Percentiles rank a stretch among this genome's conserved stretches.
Conservation (phyloP, 2,113 vertebrate species). For the Chamaea fasciata region DNA sequence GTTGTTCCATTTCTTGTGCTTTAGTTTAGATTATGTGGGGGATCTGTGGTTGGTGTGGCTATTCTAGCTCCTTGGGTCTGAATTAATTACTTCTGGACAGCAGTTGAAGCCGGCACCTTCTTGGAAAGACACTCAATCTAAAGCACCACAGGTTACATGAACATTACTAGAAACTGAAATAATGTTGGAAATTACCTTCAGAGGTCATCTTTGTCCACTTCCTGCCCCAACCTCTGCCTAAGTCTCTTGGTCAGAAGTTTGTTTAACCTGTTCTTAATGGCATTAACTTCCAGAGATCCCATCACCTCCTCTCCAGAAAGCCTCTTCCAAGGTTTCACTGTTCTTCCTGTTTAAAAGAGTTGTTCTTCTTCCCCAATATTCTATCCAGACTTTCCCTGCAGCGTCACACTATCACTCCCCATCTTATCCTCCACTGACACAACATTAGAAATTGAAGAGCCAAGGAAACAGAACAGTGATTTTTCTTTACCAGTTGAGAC, state of each 20-base stretch:
- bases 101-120: background rate
- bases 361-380: background rate
- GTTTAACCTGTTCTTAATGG: background rate
- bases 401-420: background rate
- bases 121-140: background rate
- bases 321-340: background rate
- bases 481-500: background rate
- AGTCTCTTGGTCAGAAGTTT: background rate
- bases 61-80: background rate
- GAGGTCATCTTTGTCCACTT: background rate
- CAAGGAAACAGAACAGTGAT: background rate
- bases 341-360: background rate
- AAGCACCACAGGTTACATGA: background rate
- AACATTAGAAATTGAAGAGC: background rate
- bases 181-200: background rate
- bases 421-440: background rate
- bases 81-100: background rate
- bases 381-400: background rate
- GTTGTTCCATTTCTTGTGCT: background rate
- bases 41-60: background rate
- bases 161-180: background rate
- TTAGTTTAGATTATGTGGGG: background rate
- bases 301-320: background rate
- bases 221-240: background rate
- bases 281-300: background rate